Base-by-base conservation (phyloP, 2,113 vertebrate species). In the Brienomyrus longianalis region DNA sequence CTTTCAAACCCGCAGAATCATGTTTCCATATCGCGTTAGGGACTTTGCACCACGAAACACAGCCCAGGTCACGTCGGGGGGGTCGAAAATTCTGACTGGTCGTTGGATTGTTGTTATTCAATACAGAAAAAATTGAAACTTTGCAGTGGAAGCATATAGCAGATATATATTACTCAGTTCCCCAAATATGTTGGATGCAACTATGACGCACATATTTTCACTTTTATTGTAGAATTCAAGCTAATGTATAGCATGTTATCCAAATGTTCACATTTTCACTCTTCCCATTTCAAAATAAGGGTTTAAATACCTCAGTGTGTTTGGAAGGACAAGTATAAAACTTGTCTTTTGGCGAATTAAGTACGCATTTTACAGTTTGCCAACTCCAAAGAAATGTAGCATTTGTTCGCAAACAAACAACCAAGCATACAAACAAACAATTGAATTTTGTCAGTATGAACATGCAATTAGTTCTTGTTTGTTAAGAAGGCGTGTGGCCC, bases 1-100 rank as follows among this genome's bases (percentile, higher is more conserved):
- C 45, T 48, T 48, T 84, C 83, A 84, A 84, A 84, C 83, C 83
- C 45, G 17, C 83, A 80, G 74, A 80, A 80, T 80, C 74, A 43
- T 80, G 74, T 80, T 80, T 80, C 74, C 74, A 80, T 80, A 80
- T 17, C 39, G 31, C 6, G 35, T 80, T 43, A 43, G 35, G 74
- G 35, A 80, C 74, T 43, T 80, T 43, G 74, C 74, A 80, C 74
- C 74, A 80, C 13, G 27, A 43, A 80, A 80, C 70, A 77, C 35
- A 80, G 15, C 74, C 31, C 35, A 43, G 35, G 74, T 80, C 39
- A 17, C n/a, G 74, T 80, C 13, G n/a, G 59, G 66, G 11, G 31
- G 70, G 31, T 9, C 0, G n/a, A 66, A 70, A 31, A 70, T 10
- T 77, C 70, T 80, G 35, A 35, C 74, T 43, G 17, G 13, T 77